phyloP scores from a whole-genome alignment of 2,113 vertebrate species.

The Sinocyclocheilus anophthalmus region DNA sequence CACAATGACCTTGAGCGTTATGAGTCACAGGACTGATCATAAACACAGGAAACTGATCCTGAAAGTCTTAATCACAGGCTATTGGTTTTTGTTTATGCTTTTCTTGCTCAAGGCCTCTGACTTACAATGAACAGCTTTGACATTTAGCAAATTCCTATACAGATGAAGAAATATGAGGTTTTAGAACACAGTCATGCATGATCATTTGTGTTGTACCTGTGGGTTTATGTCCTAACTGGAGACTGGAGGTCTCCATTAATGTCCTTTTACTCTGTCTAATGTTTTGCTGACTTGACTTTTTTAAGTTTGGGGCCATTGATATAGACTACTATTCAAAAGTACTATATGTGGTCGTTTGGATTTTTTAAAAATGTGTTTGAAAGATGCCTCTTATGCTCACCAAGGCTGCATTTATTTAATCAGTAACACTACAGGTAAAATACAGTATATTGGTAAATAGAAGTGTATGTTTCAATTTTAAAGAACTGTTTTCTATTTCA shows the following conservation, averaged over 20 bases:
- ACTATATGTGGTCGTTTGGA: too few relatives aligned
- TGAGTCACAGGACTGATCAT: background rate
- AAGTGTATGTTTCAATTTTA: background rate
- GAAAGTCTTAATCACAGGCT: background rate
- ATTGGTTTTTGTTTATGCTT: background rate
- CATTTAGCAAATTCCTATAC: background rate
- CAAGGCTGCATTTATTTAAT: too few relatives aligned
- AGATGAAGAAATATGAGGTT: background rate
- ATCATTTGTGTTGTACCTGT: background rate
- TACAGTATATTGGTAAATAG: background rate
- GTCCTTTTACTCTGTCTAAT: background rate
- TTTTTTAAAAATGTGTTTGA: too few relatives aligned
- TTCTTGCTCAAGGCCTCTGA: conserved; percentile 13
- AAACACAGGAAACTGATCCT: background rate
- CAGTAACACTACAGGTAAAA: background rate
- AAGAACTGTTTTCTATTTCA: too few relatives aligned
- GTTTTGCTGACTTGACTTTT: background rate
- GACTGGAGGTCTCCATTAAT: background rate
- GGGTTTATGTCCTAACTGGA: background rate
- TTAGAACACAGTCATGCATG: background rate
- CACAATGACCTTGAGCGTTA: background rate
- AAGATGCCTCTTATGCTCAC: too few relatives aligned
- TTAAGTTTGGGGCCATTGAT: too few relatives aligned
- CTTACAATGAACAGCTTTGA: background rate
- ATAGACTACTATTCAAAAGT: too few relatives aligned